Evolutionary conservation across 2,113 vertebrate genomes (phyloP).

Genomic region (Pao palembangensis): DNA sequence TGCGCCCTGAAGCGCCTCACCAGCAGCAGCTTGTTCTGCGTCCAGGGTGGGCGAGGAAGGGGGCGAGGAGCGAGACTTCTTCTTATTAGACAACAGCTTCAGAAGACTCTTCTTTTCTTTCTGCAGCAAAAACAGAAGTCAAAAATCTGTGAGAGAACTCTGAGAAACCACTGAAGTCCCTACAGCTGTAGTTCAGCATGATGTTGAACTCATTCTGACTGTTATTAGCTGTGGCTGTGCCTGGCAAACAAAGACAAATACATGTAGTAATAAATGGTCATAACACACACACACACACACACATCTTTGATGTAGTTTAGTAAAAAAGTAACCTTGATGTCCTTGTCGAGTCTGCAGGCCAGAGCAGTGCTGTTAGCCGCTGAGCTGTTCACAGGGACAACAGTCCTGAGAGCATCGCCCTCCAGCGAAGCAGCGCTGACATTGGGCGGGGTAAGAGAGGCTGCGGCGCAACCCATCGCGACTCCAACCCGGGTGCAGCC

Average conservation of each 20-base stretch:
- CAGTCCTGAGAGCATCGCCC: constrained; percentile 74
- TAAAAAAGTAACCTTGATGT: constrained; percentile 79
- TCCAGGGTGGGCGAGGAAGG: constrained; percentile 92
- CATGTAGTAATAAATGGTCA: too few species aligned
- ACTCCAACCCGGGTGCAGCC: constrained; percentile 66
- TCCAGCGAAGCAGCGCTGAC: constrained; percentile 80
- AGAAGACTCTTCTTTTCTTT: constrained; percentile 95
- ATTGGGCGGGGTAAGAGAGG: constrained; percentile 80
- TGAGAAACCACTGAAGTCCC: too few species aligned
- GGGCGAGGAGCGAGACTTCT: constrained; percentile 87
- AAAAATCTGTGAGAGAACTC: not conserved
- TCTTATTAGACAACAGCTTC: constrained; percentile 93
- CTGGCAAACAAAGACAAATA: too few species aligned
- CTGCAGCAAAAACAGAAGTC: constrained; percentile 62
- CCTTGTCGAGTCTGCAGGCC: constrained; percentile 83
- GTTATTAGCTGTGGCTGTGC: too few species aligned
- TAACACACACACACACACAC: too few species aligned
- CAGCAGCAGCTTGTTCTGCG: constrained; percentile 76
- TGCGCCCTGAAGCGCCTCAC: constrained; percentile 83
- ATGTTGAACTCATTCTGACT: too few species aligned
- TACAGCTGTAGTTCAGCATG: too few species aligned
- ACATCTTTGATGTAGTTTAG: not conserved
- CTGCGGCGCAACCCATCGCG: constrained; percentile 80
- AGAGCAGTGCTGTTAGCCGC: constrained; percentile 65
- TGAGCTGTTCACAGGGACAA: constrained; percentile 53